Evolutionary conservation across 2,113 vertebrate genomes (phyloP), one percentile per base, ranked within the genome.

Genomic region (Boulengerochromis microlepis): DNA sequence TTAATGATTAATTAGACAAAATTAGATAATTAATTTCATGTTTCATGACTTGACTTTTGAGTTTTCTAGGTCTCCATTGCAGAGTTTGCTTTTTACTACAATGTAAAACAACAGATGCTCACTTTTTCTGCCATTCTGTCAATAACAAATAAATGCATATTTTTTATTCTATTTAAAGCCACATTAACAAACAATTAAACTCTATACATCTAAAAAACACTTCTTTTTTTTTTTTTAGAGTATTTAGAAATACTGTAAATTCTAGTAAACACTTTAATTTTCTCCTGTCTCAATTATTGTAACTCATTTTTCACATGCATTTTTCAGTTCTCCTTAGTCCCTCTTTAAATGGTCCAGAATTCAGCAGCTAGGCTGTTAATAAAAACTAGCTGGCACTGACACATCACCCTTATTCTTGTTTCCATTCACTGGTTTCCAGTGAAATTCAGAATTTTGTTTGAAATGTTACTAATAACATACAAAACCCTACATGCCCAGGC

Each of bases 401-500:
- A 69, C 35, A 24, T 69, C n/a, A 40, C 35, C 64, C n/a, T n/a
- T 24, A 9, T 69, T 66, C 19, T 38, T 69, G 64, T 69, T 69
- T 69, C 64, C 11, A 38, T 69, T 69, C 64, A 22, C 19, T 40
- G 64, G n/a, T 40, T 38, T 69, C 7, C 64, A 69, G 64, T 0
- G 35, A 42, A 71, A 71, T 10, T 71, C 66, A 24, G n/a, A 71
- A 71, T 42, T 71, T 24, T 24, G n/a, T 71, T 24, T 8, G 10
- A 66, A 38, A 66, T 66, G 31, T 66, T 42, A 42, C 35, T 71
- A 24, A 71, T 42, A 71, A 42, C 35, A 42, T 0, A 24, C 35
- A 24, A 71, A 71, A 40, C 66, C 66, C n/a, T 24, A 22, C 11
- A 42, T 0, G n/a, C 0, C 66, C 1, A 2, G 35, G 7, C n/a